Evolutionary conservation across 1,140 invertebrate species (phyloP).

Genomic region (Diachasma alloeum): DNA sequence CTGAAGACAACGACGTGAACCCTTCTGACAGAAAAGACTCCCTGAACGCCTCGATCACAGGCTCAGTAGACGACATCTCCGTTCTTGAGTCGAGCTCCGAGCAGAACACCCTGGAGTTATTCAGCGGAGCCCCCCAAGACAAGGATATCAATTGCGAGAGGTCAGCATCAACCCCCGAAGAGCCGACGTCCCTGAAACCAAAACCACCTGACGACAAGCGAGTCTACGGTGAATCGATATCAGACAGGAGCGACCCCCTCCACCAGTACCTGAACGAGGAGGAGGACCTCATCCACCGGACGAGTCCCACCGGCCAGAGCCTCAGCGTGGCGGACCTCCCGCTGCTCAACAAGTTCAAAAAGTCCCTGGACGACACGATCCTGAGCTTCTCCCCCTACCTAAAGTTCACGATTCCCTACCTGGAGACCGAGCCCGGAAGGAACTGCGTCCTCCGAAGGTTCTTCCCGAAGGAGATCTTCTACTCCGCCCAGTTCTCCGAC

Average conservation of each 20-base stretch:
- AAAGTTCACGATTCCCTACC: slow-evolving; percentile 84
- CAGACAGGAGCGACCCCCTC: slow-evolving; percentile 82
- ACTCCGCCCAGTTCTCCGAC: slow-evolving; percentile 69
- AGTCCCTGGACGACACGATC: slow-evolving; percentile 76
- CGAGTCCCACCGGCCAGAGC: slow-evolving; percentile 46
- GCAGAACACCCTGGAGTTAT: slow-evolving; percentile 41
- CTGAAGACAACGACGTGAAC: slow-evolving; percentile 26
- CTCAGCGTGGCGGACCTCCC: slow-evolving; percentile 70
- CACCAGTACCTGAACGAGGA: slow-evolving; percentile 72
- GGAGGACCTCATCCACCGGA: slow-evolving; percentile 61
- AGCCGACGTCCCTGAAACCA: neutral
- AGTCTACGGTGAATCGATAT: slow-evolving; percentile 66
- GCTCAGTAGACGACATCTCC: slow-evolving; percentile 26
- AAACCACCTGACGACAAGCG: slow-evolving; percentile 66
- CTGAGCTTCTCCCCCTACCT: slow-evolving; percentile 89
- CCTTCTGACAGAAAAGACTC: neutral
- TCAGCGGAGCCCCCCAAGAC: slow-evolving; percentile 2
- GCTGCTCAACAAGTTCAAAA: slow-evolving; percentile 75
- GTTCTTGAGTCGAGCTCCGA: slow-evolving; percentile 22
- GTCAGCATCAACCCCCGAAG: neutral
- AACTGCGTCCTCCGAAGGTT: slow-evolving; percentile 79
- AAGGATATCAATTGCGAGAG: slow-evolving; percentile 56
- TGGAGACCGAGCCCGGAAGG: slow-evolving; percentile 85
- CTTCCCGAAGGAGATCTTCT: slow-evolving; percentile 84
- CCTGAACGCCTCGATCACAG: slow-evolving; percentile 27